Conservation (phyloP, 2,888 invertebrate genomes). For the Cryptops parisi region DNA sequence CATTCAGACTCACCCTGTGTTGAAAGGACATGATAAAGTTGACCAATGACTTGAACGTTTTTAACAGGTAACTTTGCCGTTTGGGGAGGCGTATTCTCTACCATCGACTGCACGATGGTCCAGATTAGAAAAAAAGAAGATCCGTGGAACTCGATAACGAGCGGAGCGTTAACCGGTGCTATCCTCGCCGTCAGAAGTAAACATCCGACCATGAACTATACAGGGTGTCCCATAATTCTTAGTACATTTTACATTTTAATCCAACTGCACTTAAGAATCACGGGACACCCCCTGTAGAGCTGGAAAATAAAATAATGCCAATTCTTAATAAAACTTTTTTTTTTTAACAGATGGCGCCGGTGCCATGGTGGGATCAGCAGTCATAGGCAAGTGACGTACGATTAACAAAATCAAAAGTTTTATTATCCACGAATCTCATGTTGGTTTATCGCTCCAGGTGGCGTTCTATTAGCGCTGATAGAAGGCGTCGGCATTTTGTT, state of each 20-base stretch:
- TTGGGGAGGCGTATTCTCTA: constrained; percentile 97
- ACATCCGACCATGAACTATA: constrained; percentile 18
- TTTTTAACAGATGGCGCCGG: constrained; percentile 35
- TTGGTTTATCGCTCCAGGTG: constrained; percentile 36
- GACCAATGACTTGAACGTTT: too few relatives aligned
- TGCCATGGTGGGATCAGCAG: constrained; percentile 69
- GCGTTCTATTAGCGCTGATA: constrained; percentile 84
- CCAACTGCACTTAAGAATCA: too few relatives aligned
- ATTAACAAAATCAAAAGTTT: too few relatives aligned
- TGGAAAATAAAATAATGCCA: too few relatives aligned
- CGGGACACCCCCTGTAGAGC: too few relatives aligned
- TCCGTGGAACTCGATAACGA: constrained; percentile 91
- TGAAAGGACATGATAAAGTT: too few relatives aligned
- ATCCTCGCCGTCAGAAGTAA: constrained; percentile 91
- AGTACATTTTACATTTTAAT: background rate
- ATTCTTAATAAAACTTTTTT: constrained; percentile 9
- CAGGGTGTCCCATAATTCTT: background rate
- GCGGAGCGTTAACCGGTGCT: constrained; percentile 92
- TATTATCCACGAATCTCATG: too few relatives aligned
- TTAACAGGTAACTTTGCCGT: constrained; percentile 74
- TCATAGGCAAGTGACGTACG: constrained; percentile 63
- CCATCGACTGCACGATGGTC: constrained; percentile 89
- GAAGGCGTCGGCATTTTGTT: constrained; percentile 95
- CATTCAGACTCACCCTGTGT: too few relatives aligned
- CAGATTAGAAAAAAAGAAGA: constrained; percentile 91